A percentile compares a stretch with the other conserved stretches of the same genome.
Evolutionary conservation across 2,113 vertebrate species (phyloP).

Genomic region (Trogon melanurus): DNA sequence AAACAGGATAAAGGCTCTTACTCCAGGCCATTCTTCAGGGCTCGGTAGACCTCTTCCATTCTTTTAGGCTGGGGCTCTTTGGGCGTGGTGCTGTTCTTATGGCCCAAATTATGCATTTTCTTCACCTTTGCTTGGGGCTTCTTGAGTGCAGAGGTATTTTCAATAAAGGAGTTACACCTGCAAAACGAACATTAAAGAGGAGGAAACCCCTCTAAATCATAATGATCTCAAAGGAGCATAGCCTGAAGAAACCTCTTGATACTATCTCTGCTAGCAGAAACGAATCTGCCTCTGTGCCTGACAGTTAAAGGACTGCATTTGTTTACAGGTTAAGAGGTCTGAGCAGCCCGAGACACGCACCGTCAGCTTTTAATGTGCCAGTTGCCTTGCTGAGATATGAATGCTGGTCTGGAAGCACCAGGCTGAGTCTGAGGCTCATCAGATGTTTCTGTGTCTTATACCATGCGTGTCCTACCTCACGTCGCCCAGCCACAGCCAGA

Average conservation of each 20-base stretch:
- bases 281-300: background rate
- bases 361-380: background rate
- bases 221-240: background rate
- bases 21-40: constrained; percentile 92
- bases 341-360: background rate
- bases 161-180: constrained; percentile 98
- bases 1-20: constrained; percentile 77
- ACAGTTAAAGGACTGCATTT: background rate
- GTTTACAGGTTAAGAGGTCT: background rate
- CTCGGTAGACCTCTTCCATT: constrained; percentile 91
- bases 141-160: constrained; percentile 89
- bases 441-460: background rate
- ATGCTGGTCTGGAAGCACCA: background rate
- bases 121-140: constrained; percentile 95
- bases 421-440: background rate
- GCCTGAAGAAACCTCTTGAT: background rate
- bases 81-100: constrained; percentile 87
- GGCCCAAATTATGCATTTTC: constrained; percentile 90
- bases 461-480: background rate
- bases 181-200: constrained; percentile 28
- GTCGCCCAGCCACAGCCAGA: background rate
- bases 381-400: background rate
- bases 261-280: background rate
- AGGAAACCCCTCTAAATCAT: constrained; percentile 12
- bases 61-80: constrained; percentile 93